phyloP scores from a whole-genome alignment of 1,140 invertebrate genomes.

The Ostrea denselamellosa region DNA sequence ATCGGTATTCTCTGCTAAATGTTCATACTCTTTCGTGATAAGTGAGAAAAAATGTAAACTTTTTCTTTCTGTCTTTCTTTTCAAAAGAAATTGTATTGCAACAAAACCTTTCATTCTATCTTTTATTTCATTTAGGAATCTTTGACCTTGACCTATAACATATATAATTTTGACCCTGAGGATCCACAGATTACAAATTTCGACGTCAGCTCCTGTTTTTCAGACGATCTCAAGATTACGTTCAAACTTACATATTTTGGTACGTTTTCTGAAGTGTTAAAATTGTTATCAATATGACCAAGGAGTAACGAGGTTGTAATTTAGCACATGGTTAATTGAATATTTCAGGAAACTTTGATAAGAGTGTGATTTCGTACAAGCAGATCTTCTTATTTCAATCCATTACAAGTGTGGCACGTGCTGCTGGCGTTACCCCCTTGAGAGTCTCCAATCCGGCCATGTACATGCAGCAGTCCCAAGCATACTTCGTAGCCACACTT shows the following conservation, averaged over 20 bases:
- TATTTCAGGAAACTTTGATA: conserved; percentile 54
- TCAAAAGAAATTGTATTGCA: too few species aligned
- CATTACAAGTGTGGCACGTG: conserved; percentile 26
- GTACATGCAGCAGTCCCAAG: conserved; percentile 49
- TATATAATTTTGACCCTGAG: conserved; percentile 58
- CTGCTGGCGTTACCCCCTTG: conserved; percentile 46
- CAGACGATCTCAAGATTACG: conserved; percentile 42
- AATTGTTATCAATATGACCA: neutral
- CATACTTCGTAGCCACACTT: conserved; percentile 56
- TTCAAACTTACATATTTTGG: conserved; percentile 53
- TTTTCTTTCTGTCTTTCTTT: too few species aligned
- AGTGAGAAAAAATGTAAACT: too few species aligned
- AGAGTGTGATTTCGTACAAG: conserved; percentile 41
- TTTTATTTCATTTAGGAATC: neutral
- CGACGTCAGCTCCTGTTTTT: conserved; percentile 54
- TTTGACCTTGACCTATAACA: conserved; percentile 41
- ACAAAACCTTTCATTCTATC: too few species aligned
- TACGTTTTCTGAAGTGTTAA: conserved; percentile 18
- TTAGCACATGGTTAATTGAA: neutral
- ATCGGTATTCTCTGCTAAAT: too few species aligned
- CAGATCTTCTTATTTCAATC: conserved; percentile 49
- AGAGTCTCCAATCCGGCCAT: conserved; percentile 50
- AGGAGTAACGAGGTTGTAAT: neutral
- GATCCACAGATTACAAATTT: conserved; percentile 51
- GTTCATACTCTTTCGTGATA: too few species aligned